A percentile compares a stretch with the other conserved stretches of the same genome.
Evolutionary conservation across 1,140 invertebrate genomes (phyloP).

Genomic region (Hyles euphorbiae): DNA sequence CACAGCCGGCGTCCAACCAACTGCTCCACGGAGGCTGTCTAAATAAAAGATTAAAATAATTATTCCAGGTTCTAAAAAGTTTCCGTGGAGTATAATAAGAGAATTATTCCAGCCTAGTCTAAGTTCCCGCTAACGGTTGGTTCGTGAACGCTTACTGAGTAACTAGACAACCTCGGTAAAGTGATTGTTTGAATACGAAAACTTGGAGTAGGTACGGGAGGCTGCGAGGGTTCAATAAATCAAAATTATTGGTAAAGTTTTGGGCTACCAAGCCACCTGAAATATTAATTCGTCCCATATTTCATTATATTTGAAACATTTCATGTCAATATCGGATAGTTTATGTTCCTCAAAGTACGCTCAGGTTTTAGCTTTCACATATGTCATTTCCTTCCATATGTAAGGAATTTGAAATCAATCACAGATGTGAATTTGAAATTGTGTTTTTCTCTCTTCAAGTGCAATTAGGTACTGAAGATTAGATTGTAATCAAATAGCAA

Average conservation of each 20-base stretch:
- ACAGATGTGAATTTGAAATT: too few species aligned
- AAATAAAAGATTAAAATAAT: too few species aligned
- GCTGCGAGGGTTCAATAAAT: conserved; percentile 35
- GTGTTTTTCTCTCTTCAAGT: too few species aligned
- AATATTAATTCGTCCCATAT: conserved; percentile 38
- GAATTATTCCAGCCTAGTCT: too few species aligned
- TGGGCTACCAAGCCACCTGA: conserved; percentile 31
- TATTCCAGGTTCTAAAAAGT: too few species aligned
- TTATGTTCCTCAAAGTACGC: conserved; percentile 6
- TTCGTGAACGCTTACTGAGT: neutral
- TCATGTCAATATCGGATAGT: conserved; percentile 26
- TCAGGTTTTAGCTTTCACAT: neutral
- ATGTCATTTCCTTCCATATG: too few species aligned
- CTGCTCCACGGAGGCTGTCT: too few species aligned
- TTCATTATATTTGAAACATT: conserved; percentile 34
- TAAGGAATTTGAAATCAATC: too few species aligned
- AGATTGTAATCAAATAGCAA: conserved; percentile 8
- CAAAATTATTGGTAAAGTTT: conserved; percentile 50
- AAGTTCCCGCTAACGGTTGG: too few species aligned
- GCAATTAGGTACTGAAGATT: neutral
- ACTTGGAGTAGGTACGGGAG: conserved; percentile 34
- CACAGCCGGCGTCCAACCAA: too few species aligned
- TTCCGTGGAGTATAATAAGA: too few species aligned
- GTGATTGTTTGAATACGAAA: conserved; percentile 38
- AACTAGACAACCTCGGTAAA: conserved; percentile 11